Evolutionary conservation across 1,140 invertebrate species (phyloP), one percentile per base, ranked within the genome.

Genomic region (Ceratina calcarata): DNA sequence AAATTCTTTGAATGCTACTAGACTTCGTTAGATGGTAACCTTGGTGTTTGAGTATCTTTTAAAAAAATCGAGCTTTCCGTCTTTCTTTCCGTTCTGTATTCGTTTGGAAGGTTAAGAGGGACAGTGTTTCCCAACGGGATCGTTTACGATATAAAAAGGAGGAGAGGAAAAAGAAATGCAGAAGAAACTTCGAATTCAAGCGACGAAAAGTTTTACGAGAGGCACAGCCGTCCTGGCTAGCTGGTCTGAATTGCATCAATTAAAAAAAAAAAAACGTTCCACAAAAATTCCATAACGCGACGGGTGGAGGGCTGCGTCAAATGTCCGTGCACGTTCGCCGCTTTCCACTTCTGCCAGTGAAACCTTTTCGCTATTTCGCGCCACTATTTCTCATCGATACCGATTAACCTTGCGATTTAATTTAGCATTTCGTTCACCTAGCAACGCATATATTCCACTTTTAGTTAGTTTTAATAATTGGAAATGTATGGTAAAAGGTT

Each of bases 191-290:
- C 68, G 77, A 79, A 86, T 81, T 78, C 69, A 73, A 74, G 67
- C 49, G 79, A 71, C 79, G 84, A 85, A 87, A 87, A 83, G 85
- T 87, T 89, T 89, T 89, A 89, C 82, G 83, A 84, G 81, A 81
- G 71, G 60, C 76, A 57, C 86, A 88, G 86, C 75, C 78, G 84
- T 45, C 55, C 73, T 51, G 65, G 62, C 78, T 83, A 71, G 77
- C 79, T 78, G 81, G 77, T 87, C 86, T 87, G 82, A 88, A 85
- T 88, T 82, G 85, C 86, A 86, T 85, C 85, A 89, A 89, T 89
- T 89, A 88, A 89, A 88, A 88, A 45, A 45, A 10, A 84, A 88
- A 82, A 71, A 71, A 75, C 83, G 86, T 87, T 83, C 77, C 80
- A 49, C 79, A 83, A 88, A 89, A 89, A 88, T 90, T 87, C 86